Evolutionary conservation across 92 coral and sea anemone genomes (phyloP).

Genomic region (Epizoanthus illoricatus): DNA sequence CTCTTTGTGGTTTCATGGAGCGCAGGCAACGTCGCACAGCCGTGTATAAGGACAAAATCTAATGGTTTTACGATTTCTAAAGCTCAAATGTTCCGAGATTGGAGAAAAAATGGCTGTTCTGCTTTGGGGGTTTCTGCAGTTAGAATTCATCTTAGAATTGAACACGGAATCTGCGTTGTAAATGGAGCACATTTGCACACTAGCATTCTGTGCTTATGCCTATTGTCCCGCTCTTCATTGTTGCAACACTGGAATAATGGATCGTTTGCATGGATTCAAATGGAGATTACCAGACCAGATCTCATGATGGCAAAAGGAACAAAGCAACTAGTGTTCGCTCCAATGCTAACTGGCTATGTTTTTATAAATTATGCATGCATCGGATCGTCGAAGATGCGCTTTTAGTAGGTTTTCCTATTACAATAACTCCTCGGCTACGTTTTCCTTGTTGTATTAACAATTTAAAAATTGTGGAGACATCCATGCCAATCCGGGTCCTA

Average conservation of each 20-base stretch:
- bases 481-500: background rate
- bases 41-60: too few species aligned
- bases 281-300: too few species aligned
- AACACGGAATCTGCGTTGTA: conserved; percentile 6
- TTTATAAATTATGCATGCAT: background rate
- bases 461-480: conserved; percentile 1
- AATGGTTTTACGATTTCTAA: too few species aligned
- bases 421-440: conserved; percentile 23
- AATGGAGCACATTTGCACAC: background rate
- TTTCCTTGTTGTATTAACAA: background rate
- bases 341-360: background rate
- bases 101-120: too few species aligned
- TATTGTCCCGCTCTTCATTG: too few species aligned
- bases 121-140: too few species aligned
- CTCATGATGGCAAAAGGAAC: too few species aligned
- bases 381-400: background rate
- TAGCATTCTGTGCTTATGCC: background rate
- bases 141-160: background rate
- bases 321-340: background rate
- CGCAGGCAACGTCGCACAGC: too few species aligned
- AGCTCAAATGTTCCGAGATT: too few species aligned
- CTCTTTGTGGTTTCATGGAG: too few species aligned
- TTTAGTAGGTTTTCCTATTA: conserved; percentile 20
- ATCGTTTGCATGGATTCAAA: too few species aligned
- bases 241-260: too few species aligned